phyloP scores from a whole-genome alignment of 2,797 vertebrate genomes.

The Enteromius unitaeniatus region DNA sequence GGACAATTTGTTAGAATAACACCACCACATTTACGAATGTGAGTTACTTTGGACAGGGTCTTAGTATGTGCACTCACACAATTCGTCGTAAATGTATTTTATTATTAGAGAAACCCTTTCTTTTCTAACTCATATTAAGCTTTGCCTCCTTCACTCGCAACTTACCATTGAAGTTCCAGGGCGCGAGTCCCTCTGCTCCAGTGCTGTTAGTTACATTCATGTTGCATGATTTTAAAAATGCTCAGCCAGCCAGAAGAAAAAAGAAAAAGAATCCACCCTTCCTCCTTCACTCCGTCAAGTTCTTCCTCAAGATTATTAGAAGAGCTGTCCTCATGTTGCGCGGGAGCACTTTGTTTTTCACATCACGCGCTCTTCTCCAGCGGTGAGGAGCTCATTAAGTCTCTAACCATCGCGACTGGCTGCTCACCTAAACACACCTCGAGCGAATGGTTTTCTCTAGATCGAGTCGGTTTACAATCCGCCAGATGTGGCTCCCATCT shows the following conservation, averaged over 20 bases:
- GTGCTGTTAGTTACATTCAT: constrained; percentile 69
- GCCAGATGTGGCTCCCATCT: constrained; percentile 61
- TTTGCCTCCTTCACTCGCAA: constrained; percentile 9
- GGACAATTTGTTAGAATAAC: not conserved
- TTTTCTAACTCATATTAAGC: not conserved
- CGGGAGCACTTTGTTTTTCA: constrained; percentile 38
- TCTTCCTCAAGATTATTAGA: constrained; percentile 37
- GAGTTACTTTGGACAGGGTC: not conserved
- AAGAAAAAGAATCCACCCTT: constrained; percentile 47
- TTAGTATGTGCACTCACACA: not conserved
- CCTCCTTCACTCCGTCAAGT: constrained; percentile 43
- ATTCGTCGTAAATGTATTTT: not conserved
- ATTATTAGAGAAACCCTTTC: not conserved
- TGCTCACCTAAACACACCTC: constrained; percentile 43
- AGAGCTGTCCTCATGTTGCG: constrained; percentile 49
- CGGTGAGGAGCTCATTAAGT: constrained; percentile 33
- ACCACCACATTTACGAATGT: too few relatives aligned
- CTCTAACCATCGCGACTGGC: constrained; percentile 42
- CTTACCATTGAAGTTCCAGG: constrained; percentile 69
- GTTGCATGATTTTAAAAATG: constrained; percentile 63
- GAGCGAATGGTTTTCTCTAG: constrained; percentile 42
- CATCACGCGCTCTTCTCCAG: constrained; percentile 25
- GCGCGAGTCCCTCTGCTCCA: constrained; percentile 61
- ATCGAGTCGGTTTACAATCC: constrained; percentile 46
- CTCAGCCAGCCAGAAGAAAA: constrained; percentile 42